Base-by-base conservation (phyloP, 2,113 vertebrate genomes). In the Burhinus bistriatus region DNA sequence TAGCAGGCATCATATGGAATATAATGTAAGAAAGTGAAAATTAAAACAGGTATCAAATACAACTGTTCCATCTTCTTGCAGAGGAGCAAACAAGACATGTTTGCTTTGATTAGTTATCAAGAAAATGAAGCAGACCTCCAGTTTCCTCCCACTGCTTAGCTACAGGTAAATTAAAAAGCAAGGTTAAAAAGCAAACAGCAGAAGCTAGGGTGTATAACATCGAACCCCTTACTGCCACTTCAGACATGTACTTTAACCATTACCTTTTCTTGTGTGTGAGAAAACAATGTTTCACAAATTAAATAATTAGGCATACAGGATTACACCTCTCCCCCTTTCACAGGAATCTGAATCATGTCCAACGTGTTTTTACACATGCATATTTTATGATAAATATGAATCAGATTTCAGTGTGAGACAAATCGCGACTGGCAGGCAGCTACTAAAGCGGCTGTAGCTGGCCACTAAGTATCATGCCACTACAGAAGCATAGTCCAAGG, bases 401-500 rank as follows among this genome's bases (percentile, higher is more conserved):
- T 55, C 44, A 25, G 47, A 47, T 26, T 21, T 23, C 22, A 6
- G 57, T 1, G 32, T 40, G 65, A 75, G 78, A 62, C 10, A 38
- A 64, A 36, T 16, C 6, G n/a, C 10, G 57, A 18, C 51, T 19
- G 52, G 29, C 11, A 12, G 9, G 51, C 1, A 15, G 79, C 65
- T 55, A 29, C 72, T 8, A 0, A n/a, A 47, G 81, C 0, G 7
- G 27, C 45, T 62, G 72, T 5, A 72, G 51, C 62, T 38, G 79
- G 51, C 64, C 64, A 4, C 29, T 3, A 30, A 36, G 29, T 1
- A 23, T 3, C 47, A 2, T 1, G 17, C 5, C 65, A 5, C 65
- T 21, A 15, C 51, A 58, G 27, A 38, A 55, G 36, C 42, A 18
- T 5, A 1, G n/a, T 47, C n/a, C 59, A 20, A 57, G 61, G 30